These are phyloP conservation scores for Solenopsis invicta DNA, from an alignment of 1,140 invertebrate species.

Conservation along the genomic window DNA sequence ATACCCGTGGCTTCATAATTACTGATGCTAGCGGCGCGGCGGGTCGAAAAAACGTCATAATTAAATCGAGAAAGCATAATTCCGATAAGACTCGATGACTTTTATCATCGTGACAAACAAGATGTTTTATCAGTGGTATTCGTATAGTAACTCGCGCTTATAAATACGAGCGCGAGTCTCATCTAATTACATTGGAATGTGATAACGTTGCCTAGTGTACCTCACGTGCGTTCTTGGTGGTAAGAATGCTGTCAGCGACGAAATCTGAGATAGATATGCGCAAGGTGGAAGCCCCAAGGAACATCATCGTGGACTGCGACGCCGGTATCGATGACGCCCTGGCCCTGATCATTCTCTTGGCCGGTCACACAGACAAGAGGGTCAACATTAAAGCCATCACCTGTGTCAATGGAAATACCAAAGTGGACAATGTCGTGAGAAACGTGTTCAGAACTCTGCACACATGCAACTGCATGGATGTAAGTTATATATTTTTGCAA, in stretches of 20 bases:
- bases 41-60: too few relatives aligned
- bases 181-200: not conserved
- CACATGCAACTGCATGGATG: constrained; percentile 85
- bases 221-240: not conserved
- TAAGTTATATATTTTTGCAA: constrained; percentile 79
- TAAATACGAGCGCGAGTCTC: not conserved
- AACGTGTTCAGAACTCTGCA: constrained; percentile 89
- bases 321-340: constrained; percentile 90
- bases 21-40: too few relatives aligned
- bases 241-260: not conserved
- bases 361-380: constrained; percentile 86
- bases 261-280: constrained; percentile 15
- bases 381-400: constrained; percentile 89
- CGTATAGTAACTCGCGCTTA: not conserved
- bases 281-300: not conserved
- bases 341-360: constrained; percentile 88
- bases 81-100: not conserved
- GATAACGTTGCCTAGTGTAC: not conserved
- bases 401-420: constrained; percentile 89
- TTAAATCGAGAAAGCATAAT: too few relatives aligned
- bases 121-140: not conserved
- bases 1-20: too few relatives aligned
- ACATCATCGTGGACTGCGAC: constrained; percentile 89
- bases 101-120: not conserved
- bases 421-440: constrained; percentile 87